Percentiles rank a stretch among this genome's conserved stretches.
phyloP scores from a whole-genome alignment of 2,888 invertebrate genomes.

The Neria commutata region DNA sequence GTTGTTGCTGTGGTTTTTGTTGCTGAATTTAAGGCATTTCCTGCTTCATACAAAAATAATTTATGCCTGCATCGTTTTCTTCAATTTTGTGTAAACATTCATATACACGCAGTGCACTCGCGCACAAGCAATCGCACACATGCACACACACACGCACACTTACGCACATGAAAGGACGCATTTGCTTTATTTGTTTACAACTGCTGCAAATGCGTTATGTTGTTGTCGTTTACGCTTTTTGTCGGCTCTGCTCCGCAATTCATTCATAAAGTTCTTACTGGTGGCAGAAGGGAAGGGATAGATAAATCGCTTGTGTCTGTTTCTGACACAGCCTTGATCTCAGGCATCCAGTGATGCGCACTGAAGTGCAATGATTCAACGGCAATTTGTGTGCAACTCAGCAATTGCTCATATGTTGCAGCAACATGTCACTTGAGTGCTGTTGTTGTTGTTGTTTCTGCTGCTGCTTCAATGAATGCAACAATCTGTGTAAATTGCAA shows the following conservation, averaged over 20 bases:
- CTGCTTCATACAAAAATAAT: constrained; percentile 7
- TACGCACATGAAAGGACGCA: not conserved
- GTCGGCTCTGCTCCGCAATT: not conserved
- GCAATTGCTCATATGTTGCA: not conserved
- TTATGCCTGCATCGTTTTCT: not conserved
- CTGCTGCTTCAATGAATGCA: not conserved
- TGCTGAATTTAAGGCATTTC: constrained; percentile 10
- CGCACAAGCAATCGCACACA: not conserved
- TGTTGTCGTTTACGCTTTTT: not conserved
- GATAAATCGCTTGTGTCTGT: too few relatives aligned
- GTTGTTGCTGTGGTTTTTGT: not conserved
- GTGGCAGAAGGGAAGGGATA: too few relatives aligned
- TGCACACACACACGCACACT: not conserved
- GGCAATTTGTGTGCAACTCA: not conserved
- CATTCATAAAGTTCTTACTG: constrained; percentile 13
- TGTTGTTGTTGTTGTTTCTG: not conserved
- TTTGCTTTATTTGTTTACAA: not conserved
- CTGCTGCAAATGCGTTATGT: not conserved
- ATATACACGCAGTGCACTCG: not conserved
- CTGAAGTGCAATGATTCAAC: not conserved
- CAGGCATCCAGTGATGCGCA: not conserved
- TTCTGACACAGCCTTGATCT: constrained; percentile 11
- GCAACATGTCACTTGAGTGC: not conserved
- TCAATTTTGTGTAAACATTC: constrained; percentile 1
- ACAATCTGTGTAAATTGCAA: not conserved